Base-by-base conservation (phyloP, 2,113 vertebrate genomes). In the Pithys albifrons region DNA sequence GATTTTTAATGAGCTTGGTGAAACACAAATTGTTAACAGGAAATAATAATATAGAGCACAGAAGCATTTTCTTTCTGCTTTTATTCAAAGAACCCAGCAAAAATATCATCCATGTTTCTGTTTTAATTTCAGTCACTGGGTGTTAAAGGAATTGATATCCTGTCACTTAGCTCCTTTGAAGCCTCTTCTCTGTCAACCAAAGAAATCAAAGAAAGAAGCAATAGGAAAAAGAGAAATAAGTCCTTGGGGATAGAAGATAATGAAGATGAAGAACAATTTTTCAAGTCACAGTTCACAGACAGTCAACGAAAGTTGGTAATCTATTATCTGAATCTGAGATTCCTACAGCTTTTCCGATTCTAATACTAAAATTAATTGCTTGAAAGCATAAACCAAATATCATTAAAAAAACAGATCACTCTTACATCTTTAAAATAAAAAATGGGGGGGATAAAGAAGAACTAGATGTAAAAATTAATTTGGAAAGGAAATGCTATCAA, bases 121-220 rank as follows among this genome's bases (percentile, higher is more conserved):
- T 64, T 85, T 89, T 28, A 4, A 77, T 93, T 93, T 45, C 97
- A 99, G 99, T 97, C 93, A 5, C 83, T 98, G 78, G 84, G 89
- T 8, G 95, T 98, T 2, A 98, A 98, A 94, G 94, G 96, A 24
- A 97, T 98, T 10, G 99, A 99, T 96, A 97, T 98, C 2, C 95
- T 98, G 57, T 99, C 98, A 52, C 19, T 97, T 52, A 92, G 59
- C 49, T 98, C 98, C 52, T 96, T 98, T 13, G 98, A 98, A 45
- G 94, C 96, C 3, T 98, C 99, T 17, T 98, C 98, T 10, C 96
- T 98, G 19, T 96, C 97, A 71, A 73, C 97, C 23, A 98, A 98
- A 65, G 96, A 94, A 78, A 95, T 98, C 88, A 97, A 95, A 91
- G 97, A 98, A 59, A 98, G 97, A 92, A 98, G 94, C 90, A 97